Conservation (phyloP, 2,888 invertebrate genomes). For the Lochmaea crataegi region DNA sequence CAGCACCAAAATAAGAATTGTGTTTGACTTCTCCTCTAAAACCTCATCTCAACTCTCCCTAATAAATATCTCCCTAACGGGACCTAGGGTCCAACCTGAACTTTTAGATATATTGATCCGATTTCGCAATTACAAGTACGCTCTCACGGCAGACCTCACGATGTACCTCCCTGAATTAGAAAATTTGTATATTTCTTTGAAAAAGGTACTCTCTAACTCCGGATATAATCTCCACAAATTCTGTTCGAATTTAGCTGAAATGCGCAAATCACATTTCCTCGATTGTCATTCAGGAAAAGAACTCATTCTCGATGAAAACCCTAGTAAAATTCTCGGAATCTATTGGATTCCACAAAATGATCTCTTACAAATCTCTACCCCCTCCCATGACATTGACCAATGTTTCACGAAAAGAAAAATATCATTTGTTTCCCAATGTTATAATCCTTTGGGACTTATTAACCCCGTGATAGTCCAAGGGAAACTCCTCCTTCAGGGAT, state of each 20-base stretch:
- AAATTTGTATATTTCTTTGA: neutral
- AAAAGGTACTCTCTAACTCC: neutral
- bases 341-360: no score
- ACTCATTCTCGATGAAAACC: neutral
- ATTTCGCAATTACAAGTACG: no score
- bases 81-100: no score
- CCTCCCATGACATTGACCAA: neutral
- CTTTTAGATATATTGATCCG: no score
- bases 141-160: no score
- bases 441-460: neutral
- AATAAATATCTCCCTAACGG: no score
- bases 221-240: neutral
- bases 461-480: neutral
- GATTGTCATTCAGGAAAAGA: neutral
- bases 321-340: neutral
- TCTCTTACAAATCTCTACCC: no score
- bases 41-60: no score
- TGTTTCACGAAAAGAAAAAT: neutral
- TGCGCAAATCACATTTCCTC: neutral
- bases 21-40: no score
- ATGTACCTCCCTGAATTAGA: neutral
- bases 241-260: neutral
- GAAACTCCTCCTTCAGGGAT: neutral
- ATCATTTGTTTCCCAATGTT: neutral
- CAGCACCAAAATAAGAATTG: no score